Conservation (phyloP, 2,888 invertebrate genomes). For the Ichneumoninae sp. region DNA sequence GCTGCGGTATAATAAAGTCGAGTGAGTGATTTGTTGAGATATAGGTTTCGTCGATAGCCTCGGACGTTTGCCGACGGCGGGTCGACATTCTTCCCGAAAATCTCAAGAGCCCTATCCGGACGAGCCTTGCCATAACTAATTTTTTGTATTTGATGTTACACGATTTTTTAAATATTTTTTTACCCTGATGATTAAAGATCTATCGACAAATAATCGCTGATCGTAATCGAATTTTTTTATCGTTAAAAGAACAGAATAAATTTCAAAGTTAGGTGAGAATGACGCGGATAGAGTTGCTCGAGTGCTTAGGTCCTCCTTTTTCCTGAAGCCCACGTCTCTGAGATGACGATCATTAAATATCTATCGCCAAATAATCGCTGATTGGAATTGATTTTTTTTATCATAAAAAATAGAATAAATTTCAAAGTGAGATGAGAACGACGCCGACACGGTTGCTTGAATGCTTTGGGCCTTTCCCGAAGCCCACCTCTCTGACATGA, state of each 20-base stretch:
- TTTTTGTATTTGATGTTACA: too few species aligned
- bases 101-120: not conserved
- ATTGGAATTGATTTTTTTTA: not conserved
- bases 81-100: slow-evolving; percentile 10
- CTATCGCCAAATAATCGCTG: not conserved
- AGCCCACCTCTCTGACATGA: not conserved
- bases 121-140: too few species aligned
- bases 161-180: not conserved
- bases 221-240: not conserved
- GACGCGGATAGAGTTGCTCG: not conserved
- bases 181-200: not conserved
- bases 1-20: slow-evolving; percentile 49
- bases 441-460: not conserved
- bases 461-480: not conserved
- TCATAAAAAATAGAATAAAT: not conserved
- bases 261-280: not conserved
- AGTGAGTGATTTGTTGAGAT: slow-evolving; percentile 47
- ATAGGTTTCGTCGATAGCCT: slow-evolving; percentile 38
- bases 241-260: not conserved
- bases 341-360: not conserved
- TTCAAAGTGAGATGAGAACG: not conserved
- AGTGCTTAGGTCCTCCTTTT: slow-evolving; percentile 15
- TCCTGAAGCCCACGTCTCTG: not conserved
- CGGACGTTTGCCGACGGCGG: slow-evolving; percentile 59
- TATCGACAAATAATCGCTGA: not conserved